phyloP scores from a whole-genome alignment of 2,113 vertebrate genomes.

The Coregonus clupeaformis region DNA sequence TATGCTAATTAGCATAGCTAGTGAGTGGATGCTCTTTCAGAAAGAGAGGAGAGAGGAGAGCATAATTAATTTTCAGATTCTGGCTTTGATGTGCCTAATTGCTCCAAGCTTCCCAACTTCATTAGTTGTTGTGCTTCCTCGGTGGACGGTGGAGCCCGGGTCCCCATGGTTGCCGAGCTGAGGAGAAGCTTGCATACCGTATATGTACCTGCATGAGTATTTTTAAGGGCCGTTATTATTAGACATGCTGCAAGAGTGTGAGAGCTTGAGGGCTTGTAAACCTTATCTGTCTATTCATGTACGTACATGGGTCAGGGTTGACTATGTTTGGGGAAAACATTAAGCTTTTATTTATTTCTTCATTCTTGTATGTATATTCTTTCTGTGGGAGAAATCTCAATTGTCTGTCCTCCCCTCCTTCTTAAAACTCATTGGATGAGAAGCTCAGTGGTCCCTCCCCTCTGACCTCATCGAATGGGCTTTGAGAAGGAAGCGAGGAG shows the following conservation, averaged over 20 bases:
- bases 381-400: too few relatives aligned
- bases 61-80: conserved; percentile 81
- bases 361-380: too few relatives aligned
- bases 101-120: conserved; percentile 77
- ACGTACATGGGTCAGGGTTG: background rate
- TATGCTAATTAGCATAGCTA: conserved; percentile 72
- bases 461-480: too few relatives aligned
- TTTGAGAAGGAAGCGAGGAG: too few relatives aligned
- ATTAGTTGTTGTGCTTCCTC: conserved; percentile 71
- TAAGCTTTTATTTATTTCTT: background rate
- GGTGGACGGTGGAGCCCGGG: conserved; percentile 58
- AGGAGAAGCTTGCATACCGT: background rate
- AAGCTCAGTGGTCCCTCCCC: too few relatives aligned
- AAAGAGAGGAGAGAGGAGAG: conserved; percentile 58
- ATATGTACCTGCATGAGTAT: conserved; percentile 59
- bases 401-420: too few relatives aligned
- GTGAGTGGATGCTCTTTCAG: conserved; percentile 66
- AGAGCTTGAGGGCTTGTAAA: conserved; percentile 12
- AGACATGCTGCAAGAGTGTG: conserved; percentile 40
- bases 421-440: too few relatives aligned
- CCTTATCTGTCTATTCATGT: background rate
- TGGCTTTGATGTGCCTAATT: conserved; percentile 82
- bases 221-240: conserved; percentile 69
- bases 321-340: conserved; percentile 21
- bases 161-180: conserved; percentile 63